A percentile compares a stretch with the other conserved stretches of the same genome.
These are phyloP conservation scores for Tenthredo notha DNA, from an alignment of 2,888 invertebrate species.

Conservation along the genomic window DNA sequence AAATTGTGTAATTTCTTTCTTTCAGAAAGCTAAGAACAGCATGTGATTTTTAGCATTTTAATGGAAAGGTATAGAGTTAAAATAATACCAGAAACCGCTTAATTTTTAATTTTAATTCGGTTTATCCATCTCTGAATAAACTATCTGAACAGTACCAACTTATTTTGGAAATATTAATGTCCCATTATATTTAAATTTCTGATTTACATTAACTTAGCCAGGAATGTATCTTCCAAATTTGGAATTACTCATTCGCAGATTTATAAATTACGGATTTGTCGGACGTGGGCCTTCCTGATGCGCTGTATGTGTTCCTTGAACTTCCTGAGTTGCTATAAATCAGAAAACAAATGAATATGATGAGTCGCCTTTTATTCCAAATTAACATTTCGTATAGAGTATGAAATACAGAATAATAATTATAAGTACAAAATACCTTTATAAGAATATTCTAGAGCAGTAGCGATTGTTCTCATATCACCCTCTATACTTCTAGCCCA, in stretches of 20 bases:
- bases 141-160: neutral
- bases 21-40: neutral
- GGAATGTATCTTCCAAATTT: conserved; percentile 13
- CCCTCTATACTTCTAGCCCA: conserved; percentile 98
- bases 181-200: neutral
- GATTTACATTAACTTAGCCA: neutral
- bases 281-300: conserved; percentile 30
- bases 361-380: neutral
- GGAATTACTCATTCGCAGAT: neutral
- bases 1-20: neutral
- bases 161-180: neutral
- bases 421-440: conserved; percentile 80
- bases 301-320: conserved; percentile 58
- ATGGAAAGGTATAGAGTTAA: neutral
- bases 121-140: neutral
- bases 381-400: neutral
- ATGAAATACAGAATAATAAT: neutral
- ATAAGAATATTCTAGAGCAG: conserved; percentile 96
- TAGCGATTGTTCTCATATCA: conserved; percentile 95
- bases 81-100: neutral
- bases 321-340: conserved; percentile 68
- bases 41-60: neutral
- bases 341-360: conserved; percentile 54
- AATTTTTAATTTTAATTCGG: neutral
- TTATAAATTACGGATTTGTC: conserved; percentile 7